Evolutionary conservation across 2,888 invertebrate species (phyloP).

Genomic region (Seladonia tumulorum): DNA sequence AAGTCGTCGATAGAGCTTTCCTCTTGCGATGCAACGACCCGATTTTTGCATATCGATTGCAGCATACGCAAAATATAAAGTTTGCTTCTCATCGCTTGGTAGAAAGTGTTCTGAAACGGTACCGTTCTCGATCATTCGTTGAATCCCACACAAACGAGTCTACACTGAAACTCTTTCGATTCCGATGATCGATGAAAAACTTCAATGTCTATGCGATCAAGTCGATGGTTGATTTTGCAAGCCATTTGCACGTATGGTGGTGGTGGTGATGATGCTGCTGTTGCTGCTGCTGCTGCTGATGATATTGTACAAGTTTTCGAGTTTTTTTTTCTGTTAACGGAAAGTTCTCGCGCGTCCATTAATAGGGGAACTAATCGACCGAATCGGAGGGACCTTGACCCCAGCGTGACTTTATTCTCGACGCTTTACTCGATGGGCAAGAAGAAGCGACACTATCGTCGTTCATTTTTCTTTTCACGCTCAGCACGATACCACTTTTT

Average conservation of each 20-base stretch:
- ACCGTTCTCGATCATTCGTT: background rate
- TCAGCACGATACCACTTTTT: conserved; percentile 79
- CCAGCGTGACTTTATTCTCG: conserved; percentile 80
- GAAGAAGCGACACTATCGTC: conserved; percentile 67
- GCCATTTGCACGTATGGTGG: background rate
- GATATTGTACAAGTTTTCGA: background rate
- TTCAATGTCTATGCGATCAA: background rate
- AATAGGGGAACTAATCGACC: conserved; percentile 5
- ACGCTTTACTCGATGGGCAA: conserved; percentile 66
- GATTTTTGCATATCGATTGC: conserved; percentile 6
- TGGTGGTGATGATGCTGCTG: background rate
- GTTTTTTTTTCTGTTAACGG: background rate
- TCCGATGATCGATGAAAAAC: background rate
- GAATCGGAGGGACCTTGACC: conserved; percentile 79
- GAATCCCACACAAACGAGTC: background rate
- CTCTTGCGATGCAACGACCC: background rate
- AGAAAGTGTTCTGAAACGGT: background rate
- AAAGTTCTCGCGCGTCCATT: background rate
- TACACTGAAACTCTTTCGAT: background rate
- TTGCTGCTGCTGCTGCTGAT: background rate
- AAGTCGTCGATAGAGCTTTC: background rate
- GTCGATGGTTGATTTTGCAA: too few relatives aligned
- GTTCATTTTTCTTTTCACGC: conserved; percentile 76
- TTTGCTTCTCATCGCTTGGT: background rate
- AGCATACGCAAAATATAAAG: conserved; percentile 21